phyloP scores from a whole-genome alignment of 2,797 vertebrate species.

The Falco novaeseelandiae region DNA sequence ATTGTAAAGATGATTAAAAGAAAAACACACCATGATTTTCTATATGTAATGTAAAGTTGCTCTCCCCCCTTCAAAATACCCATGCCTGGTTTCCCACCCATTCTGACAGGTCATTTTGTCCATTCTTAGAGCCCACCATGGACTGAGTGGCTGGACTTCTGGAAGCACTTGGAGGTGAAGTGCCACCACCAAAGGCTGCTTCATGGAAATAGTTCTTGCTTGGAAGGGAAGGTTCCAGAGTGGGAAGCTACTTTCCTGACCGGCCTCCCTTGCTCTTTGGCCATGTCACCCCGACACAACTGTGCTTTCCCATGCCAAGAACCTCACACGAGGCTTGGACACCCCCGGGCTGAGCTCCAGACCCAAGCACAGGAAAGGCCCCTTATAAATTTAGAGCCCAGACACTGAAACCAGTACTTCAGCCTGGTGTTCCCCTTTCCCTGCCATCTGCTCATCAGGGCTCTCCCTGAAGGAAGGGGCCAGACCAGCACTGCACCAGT shows the following conservation, averaged over 20 bases:
- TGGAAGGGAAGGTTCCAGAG: background rate
- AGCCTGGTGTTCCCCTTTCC: background rate
- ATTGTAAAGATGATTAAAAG: background rate
- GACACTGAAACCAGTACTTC: no score
- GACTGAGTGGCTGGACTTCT: rapidly evolving
- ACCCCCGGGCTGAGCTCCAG: rapidly evolving
- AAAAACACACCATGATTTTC: rapidly evolving
- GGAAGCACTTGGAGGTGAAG: rapidly evolving
- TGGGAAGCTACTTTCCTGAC: rapidly evolving
- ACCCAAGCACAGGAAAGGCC: background rate
- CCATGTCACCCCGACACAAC: rapidly evolving
- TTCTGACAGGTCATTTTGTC: background rate
- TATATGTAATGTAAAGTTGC: rapidly evolving
- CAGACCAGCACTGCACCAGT: background rate
- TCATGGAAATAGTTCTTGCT: rapidly evolving
- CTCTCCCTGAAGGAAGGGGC: background rate
- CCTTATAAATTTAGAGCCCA: background rate
- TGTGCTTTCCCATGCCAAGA: rapidly evolving
- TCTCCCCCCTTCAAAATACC: rapidly evolving
- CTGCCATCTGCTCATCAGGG: rapidly evolving
- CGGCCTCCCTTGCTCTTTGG: rapidly evolving
- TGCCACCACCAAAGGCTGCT: rapidly evolving
- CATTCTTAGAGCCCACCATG: rapidly evolving
- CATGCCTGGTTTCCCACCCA: rapidly evolving
- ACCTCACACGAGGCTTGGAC: rapidly evolving